These are phyloP conservation scores for Caenorhabditis remanei DNA, from an alignment of 1,140 invertebrate species.

Conservation along the genomic window DNA sequence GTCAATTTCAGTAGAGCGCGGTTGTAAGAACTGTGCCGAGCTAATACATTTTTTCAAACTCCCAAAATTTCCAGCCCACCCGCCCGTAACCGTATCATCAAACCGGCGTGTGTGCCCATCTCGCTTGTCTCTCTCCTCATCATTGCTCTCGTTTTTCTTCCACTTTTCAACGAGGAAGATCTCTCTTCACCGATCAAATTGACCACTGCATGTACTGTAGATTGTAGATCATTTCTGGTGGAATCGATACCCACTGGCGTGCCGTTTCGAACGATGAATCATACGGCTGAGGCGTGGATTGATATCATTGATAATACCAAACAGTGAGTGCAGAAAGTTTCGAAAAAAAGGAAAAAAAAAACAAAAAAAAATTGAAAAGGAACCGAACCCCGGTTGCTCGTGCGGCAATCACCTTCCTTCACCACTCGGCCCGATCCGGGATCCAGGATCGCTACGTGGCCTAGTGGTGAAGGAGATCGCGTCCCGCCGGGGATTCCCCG, in stretches of 20 bases:
- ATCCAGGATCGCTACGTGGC: too few relatives aligned
- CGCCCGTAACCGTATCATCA: constrained; percentile 70
- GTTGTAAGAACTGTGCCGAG: too few relatives aligned
- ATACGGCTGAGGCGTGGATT: constrained; percentile 67
- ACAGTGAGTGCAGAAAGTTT: not conserved
- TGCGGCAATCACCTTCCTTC: too few relatives aligned
- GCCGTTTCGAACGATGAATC: constrained; percentile 62
- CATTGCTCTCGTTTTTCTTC: constrained; percentile 74
- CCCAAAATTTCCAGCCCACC: not conserved
- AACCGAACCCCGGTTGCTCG: too few relatives aligned
- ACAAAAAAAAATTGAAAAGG: not conserved
- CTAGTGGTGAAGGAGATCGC: too few relatives aligned
- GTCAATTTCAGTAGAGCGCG: too few relatives aligned
- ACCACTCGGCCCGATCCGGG: too few relatives aligned
- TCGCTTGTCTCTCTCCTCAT: constrained; percentile 73
- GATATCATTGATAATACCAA: constrained; percentile 45
- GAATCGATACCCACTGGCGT: constrained; percentile 76
- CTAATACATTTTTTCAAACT: too few relatives aligned
- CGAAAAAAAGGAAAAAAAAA: constrained; percentile 27
- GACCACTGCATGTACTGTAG: constrained; percentile 64
- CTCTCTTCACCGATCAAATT: constrained; percentile 63
- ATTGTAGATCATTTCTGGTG: constrained; percentile 70
- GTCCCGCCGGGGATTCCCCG: too few relatives aligned
- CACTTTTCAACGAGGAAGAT: constrained; percentile 72
- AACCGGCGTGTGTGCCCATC: constrained; percentile 75